phyloP scores from a whole-genome alignment of 1,140 invertebrate genomes.

The Achatina immaculata region DNA sequence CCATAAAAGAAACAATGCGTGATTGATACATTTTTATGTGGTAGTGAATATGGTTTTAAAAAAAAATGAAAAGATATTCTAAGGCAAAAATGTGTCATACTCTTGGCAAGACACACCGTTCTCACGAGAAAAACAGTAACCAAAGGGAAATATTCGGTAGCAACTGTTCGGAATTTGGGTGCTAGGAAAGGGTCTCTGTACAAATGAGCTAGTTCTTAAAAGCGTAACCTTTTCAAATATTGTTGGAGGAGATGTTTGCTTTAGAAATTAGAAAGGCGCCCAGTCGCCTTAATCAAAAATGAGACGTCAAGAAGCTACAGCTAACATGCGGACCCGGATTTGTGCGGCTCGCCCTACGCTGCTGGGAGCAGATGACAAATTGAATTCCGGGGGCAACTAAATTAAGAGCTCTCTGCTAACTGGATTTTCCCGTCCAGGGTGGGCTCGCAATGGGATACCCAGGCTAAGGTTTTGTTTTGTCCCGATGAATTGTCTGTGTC shows the following conservation, averaged over 20 bases:
- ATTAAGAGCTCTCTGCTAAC: conserved; percentile 4
- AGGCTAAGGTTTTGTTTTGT: conserved; percentile 1
- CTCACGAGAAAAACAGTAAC: no score
- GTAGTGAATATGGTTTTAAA: no score
- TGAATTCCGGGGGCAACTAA: neutral
- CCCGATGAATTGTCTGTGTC: neutral
- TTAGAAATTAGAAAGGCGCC: neutral
- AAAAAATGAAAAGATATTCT: no score
- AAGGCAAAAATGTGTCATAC: no score
- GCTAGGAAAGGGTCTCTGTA: no score
- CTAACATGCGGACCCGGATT: neutral
- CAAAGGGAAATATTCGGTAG: no score
- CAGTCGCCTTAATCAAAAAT: conserved; percentile 5
- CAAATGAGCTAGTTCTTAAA: no score
- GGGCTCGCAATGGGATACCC: neutral
- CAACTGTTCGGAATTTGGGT: no score
- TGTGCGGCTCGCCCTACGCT: neutral
- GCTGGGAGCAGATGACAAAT: neutral
- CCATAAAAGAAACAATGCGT: no score
- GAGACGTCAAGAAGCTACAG: neutral
- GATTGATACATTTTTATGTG: no score
- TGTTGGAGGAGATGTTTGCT: neutral
- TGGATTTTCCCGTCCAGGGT: neutral
- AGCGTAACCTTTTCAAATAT: no score
- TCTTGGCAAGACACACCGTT: no score